Base-by-base conservation (phyloP, 2,888 invertebrate genomes). In the Synanthedon andrenaeformis region DNA sequence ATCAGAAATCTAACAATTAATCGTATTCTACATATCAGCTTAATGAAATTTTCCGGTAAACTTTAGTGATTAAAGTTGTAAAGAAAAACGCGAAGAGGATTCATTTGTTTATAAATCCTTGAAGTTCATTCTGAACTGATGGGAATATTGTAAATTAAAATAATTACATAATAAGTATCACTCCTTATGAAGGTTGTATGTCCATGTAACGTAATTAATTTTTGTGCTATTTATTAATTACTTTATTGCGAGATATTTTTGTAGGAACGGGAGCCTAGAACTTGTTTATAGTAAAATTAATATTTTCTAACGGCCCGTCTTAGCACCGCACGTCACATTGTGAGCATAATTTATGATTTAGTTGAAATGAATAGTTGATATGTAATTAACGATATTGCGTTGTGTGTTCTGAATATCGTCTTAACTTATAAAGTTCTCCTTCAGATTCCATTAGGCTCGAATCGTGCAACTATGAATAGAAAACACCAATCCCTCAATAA, bases 141-240 rank as follows among this genome's bases (percentile, higher is more conserved):
- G 76, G 76, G 76, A 76, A 70, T 73, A 65, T 66, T 72, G 67
- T 73, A 69, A 70, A 73, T 66, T 64, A 63, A 50, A 53, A 53
- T 54, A 48, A 49, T 68, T 49, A 49, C 49, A 49, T 61, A 23
- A 23, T 23, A 68, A 72, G 69, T 72, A 73, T 73, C 76, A 75
- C 75, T 82, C 80, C 82, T 82, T 85, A 74, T 71, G 72, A 84
- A 84, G 83, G 84, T 84, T 85, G 84, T 84, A 82, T 76, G 82
- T 83, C 81, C 79, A 81, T 65, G 65, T 82, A 81, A 79, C 71
- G 71, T 82, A 79, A 79, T 69, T 75, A 78, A 79, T 69, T 75
- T 78, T 77, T 80, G 72, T 79, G 76, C 82, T 84, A 79, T 81
- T 81, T 82, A 76, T 80, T 13, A 42, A 77, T 71, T 76, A 76